Percentiles rank a stretch among this genome's conserved stretches.
These are phyloP conservation scores for Ispidina lecontei DNA, from an alignment of 2,797 vertebrate genomes.

Conservation along the genomic window DNA sequence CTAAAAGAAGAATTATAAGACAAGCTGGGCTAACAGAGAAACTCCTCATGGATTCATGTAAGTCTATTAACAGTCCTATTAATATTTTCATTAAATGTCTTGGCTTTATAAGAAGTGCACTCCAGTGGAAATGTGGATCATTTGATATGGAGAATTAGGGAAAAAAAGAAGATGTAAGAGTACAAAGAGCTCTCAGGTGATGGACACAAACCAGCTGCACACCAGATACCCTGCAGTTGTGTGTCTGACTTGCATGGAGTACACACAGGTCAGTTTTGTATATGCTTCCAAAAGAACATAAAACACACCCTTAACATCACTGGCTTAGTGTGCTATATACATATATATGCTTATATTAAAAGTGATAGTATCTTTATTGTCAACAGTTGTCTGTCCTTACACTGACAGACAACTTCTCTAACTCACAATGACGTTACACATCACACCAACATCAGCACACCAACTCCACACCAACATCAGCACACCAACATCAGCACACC, in stretches of 20 bases:
- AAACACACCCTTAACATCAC: not conserved
- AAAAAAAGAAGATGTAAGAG: not conserved
- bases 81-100: not conserved
- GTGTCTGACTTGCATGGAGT: not conserved
- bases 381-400: not conserved
- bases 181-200: not conserved
- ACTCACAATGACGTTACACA: not conserved
- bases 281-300: not conserved
- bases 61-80: not conserved
- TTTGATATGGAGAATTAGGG: not conserved
- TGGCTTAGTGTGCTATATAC: not conserved
- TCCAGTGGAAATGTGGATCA: not conserved
- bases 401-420: not conserved
- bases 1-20: not conserved
- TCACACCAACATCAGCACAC: not conserved
- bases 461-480: no score
- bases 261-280: rapidly evolving
- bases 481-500: no score
- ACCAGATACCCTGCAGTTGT: not conserved
- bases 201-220: not conserved
- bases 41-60: not conserved
- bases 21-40: not conserved
- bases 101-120: not conserved
- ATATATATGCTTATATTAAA: not conserved
- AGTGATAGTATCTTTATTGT: not conserved